phyloP scores from a whole-genome alignment of 2,113 vertebrate genomes.

The Nipponia nippon region DNA sequence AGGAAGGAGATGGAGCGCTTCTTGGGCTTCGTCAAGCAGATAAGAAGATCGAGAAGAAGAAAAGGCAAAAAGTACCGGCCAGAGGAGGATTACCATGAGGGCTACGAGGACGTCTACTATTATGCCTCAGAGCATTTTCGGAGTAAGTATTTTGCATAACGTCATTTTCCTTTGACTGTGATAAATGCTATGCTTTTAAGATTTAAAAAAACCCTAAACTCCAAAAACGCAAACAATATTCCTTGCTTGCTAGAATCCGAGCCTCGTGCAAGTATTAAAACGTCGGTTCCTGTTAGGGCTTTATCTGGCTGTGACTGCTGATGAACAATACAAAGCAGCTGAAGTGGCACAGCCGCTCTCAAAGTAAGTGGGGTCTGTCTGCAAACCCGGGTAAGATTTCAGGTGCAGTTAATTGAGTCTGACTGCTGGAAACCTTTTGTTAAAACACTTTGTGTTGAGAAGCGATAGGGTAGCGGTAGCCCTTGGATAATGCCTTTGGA shows the following conservation, averaged over 20 bases:
- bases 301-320: neutral
- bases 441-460: neutral
- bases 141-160: slow-evolving; percentile 77
- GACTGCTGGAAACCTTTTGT: slow-evolving; percentile 32
- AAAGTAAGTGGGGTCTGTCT: neutral
- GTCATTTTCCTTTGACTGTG: slow-evolving; percentile 1
- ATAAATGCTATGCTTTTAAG: slow-evolving; percentile 28
- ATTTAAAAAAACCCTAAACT: neutral
- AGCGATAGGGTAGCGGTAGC: neutral
- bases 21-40: slow-evolving; percentile 91
- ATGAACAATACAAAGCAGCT: slow-evolving; percentile 22
- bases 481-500: neutral
- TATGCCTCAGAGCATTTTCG: slow-evolving; percentile 91
- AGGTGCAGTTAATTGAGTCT: slow-evolving; percentile 28
- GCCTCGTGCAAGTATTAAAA: neutral
- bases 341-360: neutral
- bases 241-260: neutral
- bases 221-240: neutral
- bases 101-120: slow-evolving; percentile 98
- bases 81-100: slow-evolving; percentile 98
- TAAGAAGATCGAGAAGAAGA: slow-evolving; percentile 88
- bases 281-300: neutral
- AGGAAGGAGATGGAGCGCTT: slow-evolving; percentile 87
- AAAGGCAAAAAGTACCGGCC: slow-evolving; percentile 96
- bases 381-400: slow-evolving; percentile 22